Conservation (phyloP, 2,797 vertebrate genomes). For the Kryptolebias ocellatus region DNA sequence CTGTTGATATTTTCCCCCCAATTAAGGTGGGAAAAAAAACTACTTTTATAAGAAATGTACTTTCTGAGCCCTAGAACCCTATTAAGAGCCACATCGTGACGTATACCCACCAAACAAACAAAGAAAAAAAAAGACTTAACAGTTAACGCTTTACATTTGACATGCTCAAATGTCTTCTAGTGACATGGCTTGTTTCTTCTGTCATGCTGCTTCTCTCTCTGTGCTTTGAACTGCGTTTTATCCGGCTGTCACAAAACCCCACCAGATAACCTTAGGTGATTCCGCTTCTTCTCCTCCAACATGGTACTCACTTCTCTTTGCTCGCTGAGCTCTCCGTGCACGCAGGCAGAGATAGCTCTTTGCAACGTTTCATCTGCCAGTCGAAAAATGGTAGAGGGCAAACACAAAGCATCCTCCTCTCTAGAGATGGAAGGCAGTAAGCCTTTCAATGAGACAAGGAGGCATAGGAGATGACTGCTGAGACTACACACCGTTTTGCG, state of each 20-base stretch:
- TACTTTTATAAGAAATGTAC: too few species aligned
- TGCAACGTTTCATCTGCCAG: constrained; percentile 67
- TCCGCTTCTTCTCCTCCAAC: constrained; percentile 54
- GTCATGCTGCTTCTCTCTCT: constrained; percentile 14
- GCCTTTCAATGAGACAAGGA: constrained; percentile 49
- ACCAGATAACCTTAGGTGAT: constrained; percentile 63
- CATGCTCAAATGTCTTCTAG: constrained; percentile 23
- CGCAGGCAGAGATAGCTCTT: constrained; percentile 41
- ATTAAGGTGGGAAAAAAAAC: too few species aligned
- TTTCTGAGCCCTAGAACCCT: constrained; percentile 1
- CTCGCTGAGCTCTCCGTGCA: constrained; percentile 28
- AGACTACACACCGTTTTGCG: constrained; percentile 53
- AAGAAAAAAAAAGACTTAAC: constrained; percentile 32
- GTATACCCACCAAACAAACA: constrained; percentile 2
- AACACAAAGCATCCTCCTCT: constrained; percentile 54
- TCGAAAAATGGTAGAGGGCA: constrained; percentile 67
- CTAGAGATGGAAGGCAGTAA: constrained; percentile 58
- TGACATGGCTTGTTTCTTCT: constrained; percentile 28
- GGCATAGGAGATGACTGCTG: constrained; percentile 34
- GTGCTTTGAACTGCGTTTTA: constrained; percentile 56
- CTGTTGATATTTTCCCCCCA: too few species aligned
- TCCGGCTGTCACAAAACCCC: constrained; percentile 61
- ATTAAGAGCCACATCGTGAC: constrained; percentile 34
- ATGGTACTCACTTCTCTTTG: constrained; percentile 9
- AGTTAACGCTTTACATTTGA: constrained; percentile 28